phyloP scores from a whole-genome alignment of 2,113 vertebrate species.

The Chascanopsetta lugubris region DNA sequence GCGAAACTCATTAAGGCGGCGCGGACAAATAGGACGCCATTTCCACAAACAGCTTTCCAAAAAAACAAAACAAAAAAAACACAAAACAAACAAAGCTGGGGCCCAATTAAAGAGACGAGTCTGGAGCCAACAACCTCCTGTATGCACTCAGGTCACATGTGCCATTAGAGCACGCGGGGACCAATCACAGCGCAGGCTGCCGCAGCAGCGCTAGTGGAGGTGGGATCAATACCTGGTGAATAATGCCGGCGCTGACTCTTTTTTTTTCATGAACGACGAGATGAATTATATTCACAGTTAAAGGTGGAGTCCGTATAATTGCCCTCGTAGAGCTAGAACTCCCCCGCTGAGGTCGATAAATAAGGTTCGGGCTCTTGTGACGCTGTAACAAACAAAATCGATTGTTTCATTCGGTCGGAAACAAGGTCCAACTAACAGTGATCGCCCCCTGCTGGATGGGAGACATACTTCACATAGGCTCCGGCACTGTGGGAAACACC shows the following conservation, averaged over 20 bases:
- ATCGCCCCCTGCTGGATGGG: no score
- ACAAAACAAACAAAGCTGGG: conserved; percentile 46
- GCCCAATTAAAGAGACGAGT: conserved; percentile 66
- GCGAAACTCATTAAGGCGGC: conserved; percentile 71
- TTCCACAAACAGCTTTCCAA: conserved; percentile 60
- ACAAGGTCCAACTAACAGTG: no score
- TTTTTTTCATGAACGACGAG: conserved; percentile 9
- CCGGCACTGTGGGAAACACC: no score
- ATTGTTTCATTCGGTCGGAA: no score
- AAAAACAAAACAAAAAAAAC: no score
- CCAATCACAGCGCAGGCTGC: conserved; percentile 5
- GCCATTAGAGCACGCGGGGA: conserved; percentile 37
- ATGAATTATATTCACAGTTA: conserved; percentile 32
- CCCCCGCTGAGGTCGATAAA: no score
- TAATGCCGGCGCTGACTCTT: conserved; percentile 4
- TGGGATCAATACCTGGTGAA: conserved; percentile 32
- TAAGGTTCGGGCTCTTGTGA: no score
- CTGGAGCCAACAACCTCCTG: conserved; percentile 48
- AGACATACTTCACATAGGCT: no score
- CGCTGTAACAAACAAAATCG: no score
- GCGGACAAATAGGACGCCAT: conserved; percentile 70
- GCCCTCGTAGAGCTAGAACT: no score
- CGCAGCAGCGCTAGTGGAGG: background rate
- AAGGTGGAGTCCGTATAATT: no score
- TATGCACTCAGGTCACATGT: conserved; percentile 6